Evolutionary conservation across 2,888 invertebrate species (phyloP).

Genomic region (Melinopterus prodromus): DNA sequence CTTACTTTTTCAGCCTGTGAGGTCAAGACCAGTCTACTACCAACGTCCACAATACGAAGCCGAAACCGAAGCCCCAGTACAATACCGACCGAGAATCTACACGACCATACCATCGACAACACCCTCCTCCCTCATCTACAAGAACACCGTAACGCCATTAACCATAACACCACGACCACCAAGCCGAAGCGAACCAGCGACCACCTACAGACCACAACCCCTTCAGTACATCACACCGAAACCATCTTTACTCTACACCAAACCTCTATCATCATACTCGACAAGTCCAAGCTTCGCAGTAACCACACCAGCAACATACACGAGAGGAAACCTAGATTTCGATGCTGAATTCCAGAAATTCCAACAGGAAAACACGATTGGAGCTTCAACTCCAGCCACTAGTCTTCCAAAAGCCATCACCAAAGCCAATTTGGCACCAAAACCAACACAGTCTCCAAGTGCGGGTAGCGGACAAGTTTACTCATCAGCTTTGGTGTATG

Average conservation of each 20-base stretch:
- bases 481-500: conserved; percentile 79
- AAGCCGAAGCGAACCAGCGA: conserved; percentile 64
- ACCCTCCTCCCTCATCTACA: conserved; percentile 57
- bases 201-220: conserved; percentile 71
- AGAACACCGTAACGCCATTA: conserved; percentile 62
- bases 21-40: conserved; percentile 56
- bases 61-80: conserved; percentile 44
- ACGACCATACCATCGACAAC: conserved; percentile 62
- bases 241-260: conserved; percentile 58
- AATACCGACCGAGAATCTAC: conserved; percentile 49
- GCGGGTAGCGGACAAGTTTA: conserved; percentile 70
- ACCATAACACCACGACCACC: conserved; percentile 66
- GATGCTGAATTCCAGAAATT: conserved; percentile 80
- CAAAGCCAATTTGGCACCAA: conserved; percentile 47
- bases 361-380: conserved; percentile 71
- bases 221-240: conserved; percentile 69
- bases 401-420: conserved; percentile 50
- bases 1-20: conserved; percentile 49
- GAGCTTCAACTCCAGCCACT: conserved; percentile 64
- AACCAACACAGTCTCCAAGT: conserved; percentile 58
- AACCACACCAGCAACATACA: conserved; percentile 56
- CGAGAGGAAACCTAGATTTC: conserved; percentile 64
- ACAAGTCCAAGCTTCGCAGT: conserved; percentile 46
- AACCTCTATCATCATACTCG: conserved; percentile 51
- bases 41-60: conserved; percentile 54